Base-by-base conservation (phyloP, 2,113 vertebrate genomes). In the Excalfactoria chinensis region DNA sequence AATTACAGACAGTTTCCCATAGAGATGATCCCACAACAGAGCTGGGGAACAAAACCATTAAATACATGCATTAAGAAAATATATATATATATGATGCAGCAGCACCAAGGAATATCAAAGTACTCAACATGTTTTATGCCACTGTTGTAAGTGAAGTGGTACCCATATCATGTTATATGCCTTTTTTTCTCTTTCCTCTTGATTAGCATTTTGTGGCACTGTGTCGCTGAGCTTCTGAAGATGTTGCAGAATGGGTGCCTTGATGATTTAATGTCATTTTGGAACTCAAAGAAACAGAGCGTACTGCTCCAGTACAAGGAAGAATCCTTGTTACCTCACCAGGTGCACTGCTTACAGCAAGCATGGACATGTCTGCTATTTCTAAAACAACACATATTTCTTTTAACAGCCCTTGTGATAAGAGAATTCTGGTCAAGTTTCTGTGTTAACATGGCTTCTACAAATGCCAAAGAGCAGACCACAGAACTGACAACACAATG, bases 361-460 rank as follows among this genome's bases (percentile, higher is more conserved):
- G 68, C 20, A 37, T 4, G 20, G 41, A 32, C 2, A 17, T 10
- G 9, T 25, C 21, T 58, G 15, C 30, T 66, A 32, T 62, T 94
- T 70, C 19, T 37, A 70, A 91, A 90, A 70, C 2, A 85, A 63
- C 11, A 8, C 34, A 6, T 6, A 23, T 64, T 44, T 37, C 14
- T 5, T 5, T 23, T 14, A 79, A 34, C 46, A 72, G 12, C 35
- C 68, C 86, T 88, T 71, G 72, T 46, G 64, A 34, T 44, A 83
- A 86, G 49, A 32, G 46, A 77, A 77, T 74, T 32, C 86, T 86
- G 72, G 76, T 86, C 51, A 84, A 86, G 56, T 67, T 71, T 94
- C 89, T 67, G 34, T 84, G 64, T 86, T 88, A 95, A 92, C 83
- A 92, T 8, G 58, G 26, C 51, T 83, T 90, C 62, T 0, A 63